Evolutionary conservation across 2,797 vertebrate genomes (phyloP).

Genomic region (Chloroceryle amazona): DNA sequence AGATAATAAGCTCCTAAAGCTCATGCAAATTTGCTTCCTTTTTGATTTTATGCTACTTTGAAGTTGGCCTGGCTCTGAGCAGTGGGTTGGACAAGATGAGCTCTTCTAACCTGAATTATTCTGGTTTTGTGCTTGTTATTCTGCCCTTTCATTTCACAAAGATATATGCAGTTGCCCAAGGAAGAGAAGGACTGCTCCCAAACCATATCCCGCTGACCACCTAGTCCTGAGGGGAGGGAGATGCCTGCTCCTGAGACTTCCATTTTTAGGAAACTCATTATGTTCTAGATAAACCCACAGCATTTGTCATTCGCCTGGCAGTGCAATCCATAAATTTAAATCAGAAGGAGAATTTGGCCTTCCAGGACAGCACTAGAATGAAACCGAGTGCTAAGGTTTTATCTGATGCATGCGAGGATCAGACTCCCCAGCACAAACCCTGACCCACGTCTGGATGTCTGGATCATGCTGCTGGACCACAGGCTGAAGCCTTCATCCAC

Average conservation of each 20-base stretch:
- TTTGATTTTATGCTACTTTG: not conserved
- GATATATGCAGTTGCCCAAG: not conserved
- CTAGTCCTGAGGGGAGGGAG: not conserved
- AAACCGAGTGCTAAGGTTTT: not conserved
- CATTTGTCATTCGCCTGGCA: not conserved
- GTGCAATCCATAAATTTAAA: not conserved
- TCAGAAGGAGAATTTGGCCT: not conserved
- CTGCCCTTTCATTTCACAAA: not conserved
- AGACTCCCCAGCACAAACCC: fast-evolving
- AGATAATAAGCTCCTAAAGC: conserved; percentile 16
- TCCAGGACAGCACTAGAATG: not conserved
- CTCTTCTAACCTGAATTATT: not conserved
- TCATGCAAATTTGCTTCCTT: conserved; percentile 21
- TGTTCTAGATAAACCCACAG: not conserved
- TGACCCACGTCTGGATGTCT: not conserved
- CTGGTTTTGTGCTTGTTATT: not conserved
- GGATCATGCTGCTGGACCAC: not conserved
- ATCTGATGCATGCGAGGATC: not conserved
- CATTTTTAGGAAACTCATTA: not conserved
- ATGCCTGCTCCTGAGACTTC: not conserved
- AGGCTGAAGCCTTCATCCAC: not conserved
- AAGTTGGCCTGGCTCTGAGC: not conserved
- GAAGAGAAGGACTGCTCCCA: not conserved
- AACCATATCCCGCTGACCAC: not conserved
- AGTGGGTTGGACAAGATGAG: not conserved